These are phyloP conservation scores for Molossus molossus DNA, from an alignment of 2,797 vertebrate species.

Conservation along the genomic window DNA sequence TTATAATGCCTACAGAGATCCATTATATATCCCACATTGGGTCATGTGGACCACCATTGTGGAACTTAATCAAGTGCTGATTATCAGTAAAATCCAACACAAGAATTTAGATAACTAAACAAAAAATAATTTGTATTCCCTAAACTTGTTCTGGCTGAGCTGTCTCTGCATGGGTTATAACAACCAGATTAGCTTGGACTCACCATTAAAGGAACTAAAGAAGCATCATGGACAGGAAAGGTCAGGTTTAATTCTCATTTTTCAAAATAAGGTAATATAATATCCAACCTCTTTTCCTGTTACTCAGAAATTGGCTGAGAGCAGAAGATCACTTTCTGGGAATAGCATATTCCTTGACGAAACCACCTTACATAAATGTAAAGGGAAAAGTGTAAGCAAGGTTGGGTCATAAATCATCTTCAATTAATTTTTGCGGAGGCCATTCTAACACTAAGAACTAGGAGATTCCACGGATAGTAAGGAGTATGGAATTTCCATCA, in stretches of 20 bases:
- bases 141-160: background rate
- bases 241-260: background rate
- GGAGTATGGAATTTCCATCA: background rate
- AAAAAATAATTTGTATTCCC: background rate
- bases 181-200: background rate
- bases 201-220: background rate
- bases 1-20: background rate
- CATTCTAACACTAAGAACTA: background rate
- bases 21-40: background rate
- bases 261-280: background rate
- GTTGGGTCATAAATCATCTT: background rate
- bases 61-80: background rate
- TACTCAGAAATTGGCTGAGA: background rate
- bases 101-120: background rate
- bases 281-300: background rate
- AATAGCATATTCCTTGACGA: background rate
- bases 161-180: background rate
- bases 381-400: background rate
- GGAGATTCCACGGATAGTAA: background rate
- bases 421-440: background rate
- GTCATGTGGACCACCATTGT: background rate
- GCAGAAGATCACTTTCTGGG: background rate
- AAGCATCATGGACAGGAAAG: background rate
- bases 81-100: background rate
- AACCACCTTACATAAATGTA: background rate